These are phyloP conservation scores for Oxyruncus cristatus DNA, from an alignment of 2,113 vertebrate species.

Conservation along the genomic window DNA sequence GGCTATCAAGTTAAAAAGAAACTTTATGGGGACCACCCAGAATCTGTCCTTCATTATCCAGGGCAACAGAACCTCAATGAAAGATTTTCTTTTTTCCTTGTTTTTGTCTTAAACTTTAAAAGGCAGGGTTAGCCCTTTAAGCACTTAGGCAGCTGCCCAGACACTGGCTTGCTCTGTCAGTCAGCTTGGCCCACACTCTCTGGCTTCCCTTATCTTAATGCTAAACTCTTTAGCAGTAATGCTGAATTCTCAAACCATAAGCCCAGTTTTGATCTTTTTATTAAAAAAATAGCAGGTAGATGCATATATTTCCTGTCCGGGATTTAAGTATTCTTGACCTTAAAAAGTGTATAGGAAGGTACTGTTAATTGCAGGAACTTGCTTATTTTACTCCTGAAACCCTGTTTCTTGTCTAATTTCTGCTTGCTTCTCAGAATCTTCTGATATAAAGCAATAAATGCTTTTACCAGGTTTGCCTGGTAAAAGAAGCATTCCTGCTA, in stretches of 20 bases:
- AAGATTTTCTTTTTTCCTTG: not conserved
- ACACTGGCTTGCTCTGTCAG: not conserved
- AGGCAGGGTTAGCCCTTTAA: not conserved
- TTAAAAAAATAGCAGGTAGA: not conserved
- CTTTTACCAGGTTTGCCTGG: not conserved
- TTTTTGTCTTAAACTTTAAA: slow-evolving; percentile 19
- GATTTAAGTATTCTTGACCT: not conserved
- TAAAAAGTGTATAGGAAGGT: not conserved
- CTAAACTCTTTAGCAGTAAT: not conserved
- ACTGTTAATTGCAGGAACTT: not conserved
- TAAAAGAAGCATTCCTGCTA: not conserved
- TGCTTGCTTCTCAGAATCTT: not conserved
- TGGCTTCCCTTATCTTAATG: not conserved
- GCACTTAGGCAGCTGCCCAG: not conserved
- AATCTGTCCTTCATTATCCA: not conserved
- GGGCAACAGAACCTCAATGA: not conserved
- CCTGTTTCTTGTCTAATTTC: not conserved
- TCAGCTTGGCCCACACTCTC: not conserved
- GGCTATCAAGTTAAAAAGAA: slow-evolving; percentile 44
- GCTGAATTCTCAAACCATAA: not conserved
- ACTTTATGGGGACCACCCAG: slow-evolving; percentile 25
- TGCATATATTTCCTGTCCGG: not conserved
- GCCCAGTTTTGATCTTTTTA: not conserved
- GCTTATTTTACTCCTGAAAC: not conserved
- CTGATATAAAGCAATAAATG: not conserved